Conservation (phyloP, 2,113 vertebrate species). For the Pontoporia blainvillei region DNA sequence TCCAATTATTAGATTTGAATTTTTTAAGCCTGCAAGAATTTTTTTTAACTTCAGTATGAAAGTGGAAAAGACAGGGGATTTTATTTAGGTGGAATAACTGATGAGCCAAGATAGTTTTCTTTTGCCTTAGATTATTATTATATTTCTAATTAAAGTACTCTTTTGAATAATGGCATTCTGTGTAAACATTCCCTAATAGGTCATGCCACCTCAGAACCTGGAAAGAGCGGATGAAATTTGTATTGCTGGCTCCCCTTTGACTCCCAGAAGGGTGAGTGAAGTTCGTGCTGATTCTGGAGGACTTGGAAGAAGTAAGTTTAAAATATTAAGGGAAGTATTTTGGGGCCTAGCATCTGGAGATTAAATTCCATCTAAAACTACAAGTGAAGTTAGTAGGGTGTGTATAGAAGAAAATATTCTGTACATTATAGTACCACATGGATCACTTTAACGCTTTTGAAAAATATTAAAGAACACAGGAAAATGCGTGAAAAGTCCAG, state of each 20-base stretch:
- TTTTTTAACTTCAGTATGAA: neutral
- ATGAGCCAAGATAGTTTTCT: neutral
- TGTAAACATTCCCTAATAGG: conserved; percentile 77
- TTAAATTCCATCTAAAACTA: neutral
- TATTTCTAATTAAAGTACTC: neutral
- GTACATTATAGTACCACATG: neutral
- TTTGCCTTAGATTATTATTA: neutral
- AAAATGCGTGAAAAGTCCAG: neutral
- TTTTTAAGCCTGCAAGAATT: conserved; percentile 5
- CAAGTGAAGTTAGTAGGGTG: neutral
- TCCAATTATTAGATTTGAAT: neutral
- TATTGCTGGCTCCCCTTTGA: conserved; percentile 71
- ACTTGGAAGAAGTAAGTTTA: conserved; percentile 80
- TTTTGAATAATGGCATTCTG: neutral
- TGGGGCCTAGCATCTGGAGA: neutral
- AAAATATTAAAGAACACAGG: neutral
- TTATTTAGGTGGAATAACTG: neutral
- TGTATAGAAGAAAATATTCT: neutral
- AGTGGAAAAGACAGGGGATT: neutral
- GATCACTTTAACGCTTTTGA: neutral
- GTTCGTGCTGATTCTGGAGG: conserved; percentile 80
- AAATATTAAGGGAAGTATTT: neutral
- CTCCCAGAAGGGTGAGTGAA: conserved; percentile 81
- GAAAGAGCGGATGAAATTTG: conserved; percentile 82
- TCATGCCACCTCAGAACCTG: conserved; percentile 92